A percentile compares a stretch with the other conserved stretches of the same genome.
Conservation (phyloP, 1,140 invertebrate species). For the Drosophila ficusphila region DNA sequence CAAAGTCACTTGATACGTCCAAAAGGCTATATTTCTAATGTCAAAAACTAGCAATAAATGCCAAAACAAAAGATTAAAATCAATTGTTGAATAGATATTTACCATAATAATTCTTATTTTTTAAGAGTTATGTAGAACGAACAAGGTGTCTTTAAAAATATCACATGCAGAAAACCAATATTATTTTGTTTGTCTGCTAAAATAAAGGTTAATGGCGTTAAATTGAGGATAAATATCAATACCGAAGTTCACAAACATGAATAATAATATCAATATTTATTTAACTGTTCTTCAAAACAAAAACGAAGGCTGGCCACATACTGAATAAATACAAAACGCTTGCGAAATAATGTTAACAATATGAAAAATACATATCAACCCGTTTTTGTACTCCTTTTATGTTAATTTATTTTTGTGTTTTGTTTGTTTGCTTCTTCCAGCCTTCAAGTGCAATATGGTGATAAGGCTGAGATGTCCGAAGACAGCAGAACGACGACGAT, state of each 20-base stretch:
- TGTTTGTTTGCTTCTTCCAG: background rate
- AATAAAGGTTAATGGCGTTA: background rate
- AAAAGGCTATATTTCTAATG: background rate
- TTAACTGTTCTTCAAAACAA: slow-evolving; percentile 44
- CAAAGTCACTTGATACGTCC: slow-evolving; percentile 7
- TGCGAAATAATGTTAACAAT: slow-evolving; percentile 3
- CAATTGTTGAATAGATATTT: no score
- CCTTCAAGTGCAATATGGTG: slow-evolving; percentile 33
- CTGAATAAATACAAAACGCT: background rate
- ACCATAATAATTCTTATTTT: no score
- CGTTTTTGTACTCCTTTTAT: slow-evolving; percentile 1
- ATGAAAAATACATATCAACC: slow-evolving; percentile 24
- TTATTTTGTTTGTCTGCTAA: background rate
- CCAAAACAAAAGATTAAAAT: no score
- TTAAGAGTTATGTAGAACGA: no score
- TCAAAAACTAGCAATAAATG: no score
- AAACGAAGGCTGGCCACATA: slow-evolving; percentile 24
- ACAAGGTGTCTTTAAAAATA: no score
- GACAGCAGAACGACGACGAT: slow-evolving; percentile 6
- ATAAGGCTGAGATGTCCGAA: slow-evolving; percentile 3
- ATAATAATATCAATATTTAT: slow-evolving; percentile 25
- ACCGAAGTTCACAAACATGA: background rate
- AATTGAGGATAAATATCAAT: background rate
- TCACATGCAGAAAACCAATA: background rate
- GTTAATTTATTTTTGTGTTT: background rate